These are phyloP conservation scores for Epinephelus awoara DNA, from an alignment of 2,797 vertebrate species.

Conservation along the genomic window DNA sequence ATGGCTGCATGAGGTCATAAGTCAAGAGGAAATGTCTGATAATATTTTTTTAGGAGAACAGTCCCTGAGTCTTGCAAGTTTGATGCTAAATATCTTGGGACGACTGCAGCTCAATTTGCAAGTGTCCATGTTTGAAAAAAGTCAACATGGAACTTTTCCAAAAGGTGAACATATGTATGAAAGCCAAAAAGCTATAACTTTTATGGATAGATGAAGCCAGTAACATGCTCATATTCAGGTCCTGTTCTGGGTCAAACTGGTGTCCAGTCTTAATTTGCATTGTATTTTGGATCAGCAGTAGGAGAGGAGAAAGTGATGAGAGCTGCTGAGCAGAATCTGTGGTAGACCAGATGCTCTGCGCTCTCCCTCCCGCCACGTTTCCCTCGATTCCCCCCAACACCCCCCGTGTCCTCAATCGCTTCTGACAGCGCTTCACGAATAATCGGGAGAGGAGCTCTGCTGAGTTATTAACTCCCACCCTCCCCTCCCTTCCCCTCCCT, in stretches of 20 bases:
- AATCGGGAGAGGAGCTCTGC: conserved; percentile 75
- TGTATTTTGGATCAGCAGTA: conserved; percentile 4
- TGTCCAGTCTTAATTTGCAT: conserved; percentile 2
- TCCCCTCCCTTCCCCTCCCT: conserved; percentile 48
- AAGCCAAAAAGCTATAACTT: not conserved
- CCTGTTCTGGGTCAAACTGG: conserved; percentile 18
- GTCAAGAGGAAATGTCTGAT: not conserved
- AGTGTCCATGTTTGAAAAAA: not conserved
- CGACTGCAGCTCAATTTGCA: not conserved
- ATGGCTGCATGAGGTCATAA: not conserved
- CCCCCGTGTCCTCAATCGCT: conserved; percentile 78
- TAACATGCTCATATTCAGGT: not conserved
- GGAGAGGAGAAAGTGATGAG: conserved; percentile 24
- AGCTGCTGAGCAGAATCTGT: conserved; percentile 33
- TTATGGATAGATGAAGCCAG: not conserved
- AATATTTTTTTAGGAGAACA: too few relatives aligned
- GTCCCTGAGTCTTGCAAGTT: not conserved
- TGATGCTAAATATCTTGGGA: not conserved
- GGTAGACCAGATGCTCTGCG: conserved; percentile 61
- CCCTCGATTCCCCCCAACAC: conserved; percentile 22
- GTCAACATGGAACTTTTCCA: not conserved
- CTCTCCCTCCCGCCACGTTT: conserved; percentile 27
- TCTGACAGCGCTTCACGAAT: conserved; percentile 81
- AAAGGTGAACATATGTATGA: not conserved
- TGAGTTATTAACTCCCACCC: conserved; percentile 79